Conservation (phyloP, 2,797 vertebrate species). For the Artibeus jamaicensis region DNA sequence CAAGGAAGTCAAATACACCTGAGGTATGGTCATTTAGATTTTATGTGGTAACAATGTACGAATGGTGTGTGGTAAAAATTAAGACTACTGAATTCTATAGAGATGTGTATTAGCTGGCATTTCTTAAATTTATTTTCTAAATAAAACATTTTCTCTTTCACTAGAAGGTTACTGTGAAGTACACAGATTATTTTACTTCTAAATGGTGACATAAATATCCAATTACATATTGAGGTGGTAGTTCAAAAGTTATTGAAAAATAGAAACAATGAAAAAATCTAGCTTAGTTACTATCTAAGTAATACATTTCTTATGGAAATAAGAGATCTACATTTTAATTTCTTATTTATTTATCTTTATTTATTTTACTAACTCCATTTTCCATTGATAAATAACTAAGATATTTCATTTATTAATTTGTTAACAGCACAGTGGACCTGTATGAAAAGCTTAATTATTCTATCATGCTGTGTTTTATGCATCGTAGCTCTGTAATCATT, state of each 20-base stretch:
- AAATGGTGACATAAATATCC: background rate
- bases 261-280: background rate
- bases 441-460: background rate
- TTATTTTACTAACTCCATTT: background rate
- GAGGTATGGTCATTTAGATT: background rate
- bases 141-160: background rate
- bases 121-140: background rate
- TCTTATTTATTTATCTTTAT: background rate
- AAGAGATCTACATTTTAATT: background rate
- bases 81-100: background rate
- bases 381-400: background rate
- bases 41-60: background rate
- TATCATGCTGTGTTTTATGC: accelerated
- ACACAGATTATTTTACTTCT: background rate
- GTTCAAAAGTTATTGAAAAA: background rate
- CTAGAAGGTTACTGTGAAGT: background rate
- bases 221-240: background rate
- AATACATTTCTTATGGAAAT: background rate
- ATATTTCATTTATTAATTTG: background rate
- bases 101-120: background rate
- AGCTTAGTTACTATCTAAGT: background rate
- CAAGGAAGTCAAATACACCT: background rate
- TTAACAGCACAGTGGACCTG: background rate
- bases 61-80: background rate
- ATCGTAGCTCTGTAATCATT: background rate